Percentiles rank a stretch among this genome's conserved stretches.
These are phyloP conservation scores for Rhinoraja longicauda DNA, from an alignment of 2,797 vertebrate genomes.

Conservation along the genomic window DNA sequence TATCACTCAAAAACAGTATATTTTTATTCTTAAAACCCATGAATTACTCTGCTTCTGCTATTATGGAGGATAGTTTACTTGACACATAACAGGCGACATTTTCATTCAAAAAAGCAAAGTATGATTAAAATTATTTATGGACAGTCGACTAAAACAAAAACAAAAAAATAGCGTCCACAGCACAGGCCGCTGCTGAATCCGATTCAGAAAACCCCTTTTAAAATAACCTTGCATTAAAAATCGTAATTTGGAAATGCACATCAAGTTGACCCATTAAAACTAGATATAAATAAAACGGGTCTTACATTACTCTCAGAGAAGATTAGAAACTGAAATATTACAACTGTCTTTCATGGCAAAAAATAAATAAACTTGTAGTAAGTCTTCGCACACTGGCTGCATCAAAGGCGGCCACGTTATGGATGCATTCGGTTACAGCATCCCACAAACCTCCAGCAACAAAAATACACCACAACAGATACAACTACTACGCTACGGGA, in stretches of 20 bases:
- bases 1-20: not conserved
- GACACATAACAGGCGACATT: not conserved
- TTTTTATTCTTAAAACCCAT: no score
- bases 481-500: no score
- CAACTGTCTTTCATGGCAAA: not conserved
- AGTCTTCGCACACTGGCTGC: constrained; percentile 29
- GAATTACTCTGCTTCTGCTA: not conserved
- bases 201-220: not conserved
- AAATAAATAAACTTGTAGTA: constrained; percentile 39
- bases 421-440: not conserved
- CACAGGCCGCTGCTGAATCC: no score
- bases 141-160: no score
- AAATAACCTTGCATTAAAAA: not conserved
- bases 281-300: not conserved
- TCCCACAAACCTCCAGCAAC: no score
- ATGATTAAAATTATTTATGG: no score
- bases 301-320: not conserved
- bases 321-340: not conserved
- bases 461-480: not conserved
- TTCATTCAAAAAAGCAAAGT: not conserved
- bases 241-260: not conserved
- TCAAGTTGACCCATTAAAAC: not conserved
- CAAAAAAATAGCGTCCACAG: no score
- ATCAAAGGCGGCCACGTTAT: constrained; percentile 30
- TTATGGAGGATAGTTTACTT: no score